Conservation (phyloP, 2,797 vertebrate genomes). For the Sphaeramia orbicularis region DNA sequence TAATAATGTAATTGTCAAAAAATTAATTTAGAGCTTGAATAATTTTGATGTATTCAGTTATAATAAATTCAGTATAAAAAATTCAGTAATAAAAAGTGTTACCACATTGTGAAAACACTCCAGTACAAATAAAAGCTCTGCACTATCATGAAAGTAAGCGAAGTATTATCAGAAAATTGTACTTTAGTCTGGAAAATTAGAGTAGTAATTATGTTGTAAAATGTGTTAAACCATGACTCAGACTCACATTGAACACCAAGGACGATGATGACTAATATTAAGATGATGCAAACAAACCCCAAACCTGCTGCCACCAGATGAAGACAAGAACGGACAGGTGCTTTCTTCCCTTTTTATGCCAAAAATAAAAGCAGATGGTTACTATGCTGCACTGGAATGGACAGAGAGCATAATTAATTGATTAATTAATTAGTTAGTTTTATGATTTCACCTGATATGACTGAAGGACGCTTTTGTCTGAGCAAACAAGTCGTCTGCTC, state of each 20-base stretch:
- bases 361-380: neutral
- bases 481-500: neutral
- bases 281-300: conserved; percentile 52
- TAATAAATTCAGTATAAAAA: too few relatives aligned
- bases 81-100: too few relatives aligned
- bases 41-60: too few relatives aligned
- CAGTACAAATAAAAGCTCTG: too few relatives aligned
- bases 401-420: too few relatives aligned
- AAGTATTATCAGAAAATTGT: too few relatives aligned
- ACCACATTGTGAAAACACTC: too few relatives aligned
- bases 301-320: conserved; percentile 33
- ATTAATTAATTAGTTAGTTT: neutral
- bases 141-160: too few relatives aligned
- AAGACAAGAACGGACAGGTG: neutral
- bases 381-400: neutral
- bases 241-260: conserved; percentile 67
- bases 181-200: too few relatives aligned
- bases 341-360: neutral
- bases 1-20: too few relatives aligned
- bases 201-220: too few relatives aligned
- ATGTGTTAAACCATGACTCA: neutral
- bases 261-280: conserved; percentile 45
- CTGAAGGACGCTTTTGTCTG: neutral
- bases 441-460: neutral
- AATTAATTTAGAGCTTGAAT: too few relatives aligned